Percentiles rank a stretch among this genome's conserved stretches.
Conservation (phyloP, 1,140 invertebrate genomes). For the Pteromalus puparum region DNA sequence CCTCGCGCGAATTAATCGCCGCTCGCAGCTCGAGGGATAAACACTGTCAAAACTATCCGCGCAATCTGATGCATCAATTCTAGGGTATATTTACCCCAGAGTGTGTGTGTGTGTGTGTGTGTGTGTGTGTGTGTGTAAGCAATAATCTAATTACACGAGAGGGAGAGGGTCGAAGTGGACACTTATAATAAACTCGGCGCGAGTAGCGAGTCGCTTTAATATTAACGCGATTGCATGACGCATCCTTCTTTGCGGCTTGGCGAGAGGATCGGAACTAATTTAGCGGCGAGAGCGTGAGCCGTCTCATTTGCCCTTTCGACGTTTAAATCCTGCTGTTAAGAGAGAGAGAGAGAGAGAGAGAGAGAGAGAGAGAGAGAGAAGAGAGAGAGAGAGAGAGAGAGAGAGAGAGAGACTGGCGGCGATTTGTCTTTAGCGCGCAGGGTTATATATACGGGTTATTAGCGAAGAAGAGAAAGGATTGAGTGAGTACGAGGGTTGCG, state of each 20-base stretch:
- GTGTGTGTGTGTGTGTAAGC: neutral
- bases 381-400: neutral
- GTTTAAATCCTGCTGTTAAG: neutral
- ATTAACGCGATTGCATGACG: slow-evolving; percentile 33
- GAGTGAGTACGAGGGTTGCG: neutral
- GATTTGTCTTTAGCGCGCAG: slow-evolving; percentile 20
- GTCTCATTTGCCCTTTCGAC: slow-evolving; percentile 17
- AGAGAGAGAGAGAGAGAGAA: neutral
- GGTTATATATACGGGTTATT: slow-evolving; percentile 31
- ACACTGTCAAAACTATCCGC: neutral
- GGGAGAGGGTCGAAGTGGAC: neutral
- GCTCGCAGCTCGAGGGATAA: neutral
- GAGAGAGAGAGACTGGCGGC: neutral
- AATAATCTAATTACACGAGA: slow-evolving; percentile 24
- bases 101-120: no score
- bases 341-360: no score
- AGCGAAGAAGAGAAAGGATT: neutral
- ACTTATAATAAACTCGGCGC: neutral
- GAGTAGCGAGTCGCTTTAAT: neutral
- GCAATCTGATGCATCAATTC: neutral
- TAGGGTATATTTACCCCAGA: neutral
- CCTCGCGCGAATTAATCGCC: neutral
- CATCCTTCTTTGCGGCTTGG: slow-evolving; percentile 10
- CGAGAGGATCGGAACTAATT: slow-evolving; percentile 28
- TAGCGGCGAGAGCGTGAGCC: slow-evolving; percentile 18